Evolutionary conservation across 1,140 invertebrate genomes (phyloP).

Genomic region (Nomia melanderi): DNA sequence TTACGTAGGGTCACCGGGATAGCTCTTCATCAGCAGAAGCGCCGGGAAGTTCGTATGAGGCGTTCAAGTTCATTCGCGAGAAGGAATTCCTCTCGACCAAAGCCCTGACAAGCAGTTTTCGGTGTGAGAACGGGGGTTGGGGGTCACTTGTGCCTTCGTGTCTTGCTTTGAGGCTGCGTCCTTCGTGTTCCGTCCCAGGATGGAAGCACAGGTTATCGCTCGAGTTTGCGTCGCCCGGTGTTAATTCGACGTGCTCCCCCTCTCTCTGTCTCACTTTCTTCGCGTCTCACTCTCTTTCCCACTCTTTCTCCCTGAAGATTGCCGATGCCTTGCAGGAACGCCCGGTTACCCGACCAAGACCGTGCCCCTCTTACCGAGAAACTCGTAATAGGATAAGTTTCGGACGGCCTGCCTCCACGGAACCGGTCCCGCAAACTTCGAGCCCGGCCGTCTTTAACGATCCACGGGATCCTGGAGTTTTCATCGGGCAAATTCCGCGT

Average conservation of each 20-base stretch:
- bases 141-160: not conserved
- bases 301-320: conserved; percentile 38
- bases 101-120: not conserved
- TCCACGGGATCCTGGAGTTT: conserved; percentile 15
- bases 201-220: conserved; percentile 4
- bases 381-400: conserved; percentile 73
- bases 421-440: conserved; percentile 67
- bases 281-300: not conserved
- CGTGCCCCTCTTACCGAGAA: conserved; percentile 23
- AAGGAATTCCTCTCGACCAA: not conserved
- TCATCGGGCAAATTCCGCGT: not conserved
- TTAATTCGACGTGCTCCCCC: conserved; percentile 54
- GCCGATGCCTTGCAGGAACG: conserved; percentile 20
- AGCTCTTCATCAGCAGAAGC: not conserved
- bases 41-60: not conserved
- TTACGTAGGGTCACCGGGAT: not conserved
- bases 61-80: not conserved
- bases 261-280: not conserved
- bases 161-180: not conserved
- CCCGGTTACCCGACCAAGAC: conserved; percentile 44
- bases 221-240: conserved; percentile 50
- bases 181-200: not conserved
- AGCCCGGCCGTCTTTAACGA: conserved; percentile 33
- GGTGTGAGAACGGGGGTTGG: not conserved
- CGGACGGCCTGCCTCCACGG: conserved; percentile 60